Evolutionary conservation across 2,797 vertebrate species (phyloP).

Genomic region (Selene dorsalis): DNA sequence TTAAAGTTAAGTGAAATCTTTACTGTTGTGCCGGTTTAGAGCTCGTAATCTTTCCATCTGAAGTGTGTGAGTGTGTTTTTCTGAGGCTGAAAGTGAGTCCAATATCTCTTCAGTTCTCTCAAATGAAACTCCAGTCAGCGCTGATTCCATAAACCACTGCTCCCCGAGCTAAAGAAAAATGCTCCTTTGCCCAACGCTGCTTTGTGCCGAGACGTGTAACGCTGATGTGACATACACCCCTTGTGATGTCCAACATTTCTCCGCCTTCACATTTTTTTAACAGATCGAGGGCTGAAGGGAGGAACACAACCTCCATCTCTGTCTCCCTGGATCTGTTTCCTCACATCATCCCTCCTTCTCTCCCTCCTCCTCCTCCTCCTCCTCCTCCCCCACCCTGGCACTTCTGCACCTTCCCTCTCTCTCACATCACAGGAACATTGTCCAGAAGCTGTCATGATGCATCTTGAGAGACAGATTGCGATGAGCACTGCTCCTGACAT

Average conservation of each 20-base stretch:
- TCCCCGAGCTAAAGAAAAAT: conserved; percentile 21
- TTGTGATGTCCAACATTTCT: conserved; percentile 25
- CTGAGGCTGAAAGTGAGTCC: conserved; percentile 24
- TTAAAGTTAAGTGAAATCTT: not conserved
- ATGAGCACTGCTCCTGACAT: conserved; percentile 51
- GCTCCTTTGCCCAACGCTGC: not conserved
- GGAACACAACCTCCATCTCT: conserved; percentile 34
- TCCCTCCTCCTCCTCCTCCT: conserved; percentile 8
- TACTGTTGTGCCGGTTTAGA: not conserved
- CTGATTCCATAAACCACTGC: conserved; percentile 2
- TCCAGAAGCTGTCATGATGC: conserved; percentile 49
- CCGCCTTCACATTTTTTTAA: not conserved
- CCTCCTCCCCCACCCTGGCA: conserved; percentile 2
- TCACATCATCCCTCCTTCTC: conserved; percentile 36
- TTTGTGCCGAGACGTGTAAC: not conserved
- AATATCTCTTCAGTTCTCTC: conserved; percentile 39
- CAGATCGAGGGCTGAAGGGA: conserved; percentile 17
- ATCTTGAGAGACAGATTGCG: conserved; percentile 66
- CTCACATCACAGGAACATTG: conserved; percentile 43
- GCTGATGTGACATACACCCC: conserved; percentile 22
- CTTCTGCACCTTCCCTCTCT: conserved; percentile 37
- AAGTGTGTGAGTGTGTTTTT: not conserved
- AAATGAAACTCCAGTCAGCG: conserved; percentile 32
- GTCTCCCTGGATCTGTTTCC: conserved; percentile 29
- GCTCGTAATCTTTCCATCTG: conserved; percentile 3